Conservation (phyloP, 2,888 invertebrate genomes). For the Disparrhopalites patrizii region DNA sequence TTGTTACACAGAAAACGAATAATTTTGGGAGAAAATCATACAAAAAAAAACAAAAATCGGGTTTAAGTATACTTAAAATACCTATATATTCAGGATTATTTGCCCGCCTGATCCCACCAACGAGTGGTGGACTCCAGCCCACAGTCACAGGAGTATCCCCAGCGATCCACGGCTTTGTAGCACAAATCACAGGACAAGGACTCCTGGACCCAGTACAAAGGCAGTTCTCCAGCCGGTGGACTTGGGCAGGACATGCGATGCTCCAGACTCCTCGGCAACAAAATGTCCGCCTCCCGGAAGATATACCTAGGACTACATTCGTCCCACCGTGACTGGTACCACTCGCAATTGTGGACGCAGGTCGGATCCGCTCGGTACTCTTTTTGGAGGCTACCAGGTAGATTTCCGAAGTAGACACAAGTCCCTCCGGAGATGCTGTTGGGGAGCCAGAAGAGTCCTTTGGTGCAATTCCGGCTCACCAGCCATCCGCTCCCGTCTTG, state of each 20-base stretch:
- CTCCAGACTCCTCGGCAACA: background rate
- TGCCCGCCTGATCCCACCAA: too few species aligned
- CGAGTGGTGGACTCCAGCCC: too few species aligned
- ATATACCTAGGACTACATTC: slow-evolving; percentile 7
- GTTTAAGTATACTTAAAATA: too few species aligned
- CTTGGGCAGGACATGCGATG: background rate
- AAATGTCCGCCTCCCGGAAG: background rate
- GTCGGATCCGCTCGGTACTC: background rate
- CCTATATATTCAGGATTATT: too few species aligned
- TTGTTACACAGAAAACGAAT: too few species aligned
- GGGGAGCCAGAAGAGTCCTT: slow-evolving; percentile 10
- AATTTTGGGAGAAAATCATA: too few species aligned
- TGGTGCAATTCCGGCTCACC: background rate
- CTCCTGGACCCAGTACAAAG: background rate
- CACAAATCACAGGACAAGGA: background rate
- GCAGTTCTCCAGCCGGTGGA: background rate
- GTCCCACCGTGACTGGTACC: slow-evolving; percentile 4
- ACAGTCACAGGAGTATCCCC: background rate
- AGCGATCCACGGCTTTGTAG: background rate
- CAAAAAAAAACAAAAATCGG: too few species aligned
- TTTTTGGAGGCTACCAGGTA: background rate
- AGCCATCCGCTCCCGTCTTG: background rate
- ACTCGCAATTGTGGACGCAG: slow-evolving; percentile 10
- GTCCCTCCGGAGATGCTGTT: slow-evolving; percentile 7
- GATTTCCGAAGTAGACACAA: slow-evolving; percentile 15